Percentiles rank a stretch among this genome's conserved stretches.
Evolutionary conservation across 2,113 vertebrate genomes (phyloP).

Genomic region (Anser cygnoides): DNA sequence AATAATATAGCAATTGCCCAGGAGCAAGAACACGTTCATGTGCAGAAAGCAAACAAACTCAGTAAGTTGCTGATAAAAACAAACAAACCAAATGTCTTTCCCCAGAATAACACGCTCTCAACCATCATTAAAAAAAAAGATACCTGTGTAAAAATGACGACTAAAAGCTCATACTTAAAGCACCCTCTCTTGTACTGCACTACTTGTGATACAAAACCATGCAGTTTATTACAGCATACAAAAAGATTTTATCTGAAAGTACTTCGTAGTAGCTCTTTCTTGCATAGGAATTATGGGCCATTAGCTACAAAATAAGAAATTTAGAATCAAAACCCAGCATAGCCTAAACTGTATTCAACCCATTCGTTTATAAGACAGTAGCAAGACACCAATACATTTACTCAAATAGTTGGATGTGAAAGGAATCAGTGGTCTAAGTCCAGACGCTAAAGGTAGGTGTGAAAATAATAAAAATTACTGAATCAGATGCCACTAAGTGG

Average conservation of each 20-base stretch:
- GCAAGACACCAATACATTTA: background rate
- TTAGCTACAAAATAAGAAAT: background rate
- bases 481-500: background rate
- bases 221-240: background rate
- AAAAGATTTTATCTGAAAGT: background rate
- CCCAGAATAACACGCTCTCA: background rate
- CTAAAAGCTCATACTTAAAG: background rate
- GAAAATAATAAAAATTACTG: background rate
- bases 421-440: background rate
- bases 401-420: background rate
- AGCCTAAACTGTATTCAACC: background rate
- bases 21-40: background rate
- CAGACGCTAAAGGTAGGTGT: background rate
- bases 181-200: accelerated
- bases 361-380: background rate
- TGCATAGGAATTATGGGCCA: background rate
- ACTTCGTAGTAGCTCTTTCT: background rate
- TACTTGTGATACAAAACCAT: background rate
- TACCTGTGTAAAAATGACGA: background rate
- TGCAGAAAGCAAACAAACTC: background rate
- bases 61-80: background rate
- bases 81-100: background rate
- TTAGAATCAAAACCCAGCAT: background rate
- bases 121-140: background rate
- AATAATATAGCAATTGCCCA: background rate